These are phyloP conservation scores for Columba janthina DNA, from an alignment of 2,113 vertebrate genomes.

Conservation along the genomic window DNA sequence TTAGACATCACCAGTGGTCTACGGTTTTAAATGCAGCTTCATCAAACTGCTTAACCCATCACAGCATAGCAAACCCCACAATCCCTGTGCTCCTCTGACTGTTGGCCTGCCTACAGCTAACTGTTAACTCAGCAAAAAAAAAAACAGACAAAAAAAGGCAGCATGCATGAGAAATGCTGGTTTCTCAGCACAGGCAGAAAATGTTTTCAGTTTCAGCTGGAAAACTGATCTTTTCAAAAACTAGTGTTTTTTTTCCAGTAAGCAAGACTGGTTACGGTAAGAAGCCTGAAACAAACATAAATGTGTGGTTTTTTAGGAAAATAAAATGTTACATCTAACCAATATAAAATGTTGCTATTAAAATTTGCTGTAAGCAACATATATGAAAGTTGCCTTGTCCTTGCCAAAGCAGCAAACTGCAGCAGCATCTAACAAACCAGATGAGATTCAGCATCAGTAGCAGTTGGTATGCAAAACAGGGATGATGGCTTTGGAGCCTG, in stretches of 20 bases:
- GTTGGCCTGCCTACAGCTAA: constrained; percentile 2
- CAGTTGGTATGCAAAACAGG: constrained; percentile 42
- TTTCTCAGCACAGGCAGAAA: constrained; percentile 76
- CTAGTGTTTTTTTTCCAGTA: constrained; percentile 73
- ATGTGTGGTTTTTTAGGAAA: constrained; percentile 69
- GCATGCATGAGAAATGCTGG: constrained; percentile 71
- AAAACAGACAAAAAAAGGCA: not conserved
- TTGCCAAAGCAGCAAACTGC: not conserved
- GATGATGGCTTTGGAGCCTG: not conserved
- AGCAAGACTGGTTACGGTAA: constrained; percentile 75
- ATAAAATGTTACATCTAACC: constrained; percentile 51
- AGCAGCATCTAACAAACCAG: not conserved
- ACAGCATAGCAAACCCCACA: rapidly evolving
- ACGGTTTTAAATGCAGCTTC: not conserved
- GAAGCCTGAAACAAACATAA: constrained; percentile 62
- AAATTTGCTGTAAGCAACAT: constrained; percentile 44
- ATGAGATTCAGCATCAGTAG: not conserved
- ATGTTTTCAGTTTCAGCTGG: constrained; percentile 81
- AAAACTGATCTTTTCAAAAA: constrained; percentile 76
- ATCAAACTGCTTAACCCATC: not conserved
- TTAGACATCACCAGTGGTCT: not conserved
- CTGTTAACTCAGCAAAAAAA: constrained; percentile 70
- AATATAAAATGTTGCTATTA: constrained; percentile 59
- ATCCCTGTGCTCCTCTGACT: not conserved
- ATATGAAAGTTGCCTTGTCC: not conserved